Percentiles rank a stretch among this genome's conserved stretches.
These are phyloP conservation scores for Macrotis lagotis DNA, from an alignment of 2,113 vertebrate genomes.

Conservation along the genomic window DNA sequence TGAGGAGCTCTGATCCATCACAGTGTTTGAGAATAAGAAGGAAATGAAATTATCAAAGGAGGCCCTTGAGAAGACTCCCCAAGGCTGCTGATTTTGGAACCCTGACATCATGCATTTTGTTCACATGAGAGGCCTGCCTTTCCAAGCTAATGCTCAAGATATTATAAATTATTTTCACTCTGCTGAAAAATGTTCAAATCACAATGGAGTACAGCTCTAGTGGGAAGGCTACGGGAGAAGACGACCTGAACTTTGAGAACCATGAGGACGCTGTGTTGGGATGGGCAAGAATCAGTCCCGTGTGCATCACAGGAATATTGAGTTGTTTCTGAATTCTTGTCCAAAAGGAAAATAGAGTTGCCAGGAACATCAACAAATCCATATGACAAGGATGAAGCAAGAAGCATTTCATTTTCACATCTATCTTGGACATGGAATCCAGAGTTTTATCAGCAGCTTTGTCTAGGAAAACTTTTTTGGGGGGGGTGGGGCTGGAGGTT, in stretches of 20 bases:
- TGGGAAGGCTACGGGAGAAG: constrained; percentile 87
- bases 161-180: constrained; percentile 93
- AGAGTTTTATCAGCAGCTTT: neutral
- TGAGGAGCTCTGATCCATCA: constrained; percentile 29
- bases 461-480: constrained; percentile 44
- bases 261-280: too few species aligned
- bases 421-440: constrained; percentile 47
- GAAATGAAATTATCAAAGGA: constrained; percentile 33
- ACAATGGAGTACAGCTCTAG: constrained; percentile 87
- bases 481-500: constrained; percentile 7
- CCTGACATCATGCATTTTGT: too few species aligned
- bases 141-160: too few species aligned
- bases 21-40: constrained; percentile 53
- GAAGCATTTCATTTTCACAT: constrained; percentile 68
- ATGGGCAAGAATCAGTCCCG: constrained; percentile 90
- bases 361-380: neutral
- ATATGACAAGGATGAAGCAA: constrained; percentile 68
- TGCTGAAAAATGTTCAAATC: constrained; percentile 87
- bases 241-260: too few species aligned
- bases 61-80: too few species aligned
- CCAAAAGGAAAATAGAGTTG: constrained; percentile 73
- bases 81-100: too few species aligned
- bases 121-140: too few species aligned
- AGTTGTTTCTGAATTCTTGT: constrained; percentile 91
- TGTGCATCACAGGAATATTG: constrained; percentile 88